Evolutionary conservation across 2,888 invertebrate genomes (phyloP).

Genomic region (Chironomus tentans): DNA sequence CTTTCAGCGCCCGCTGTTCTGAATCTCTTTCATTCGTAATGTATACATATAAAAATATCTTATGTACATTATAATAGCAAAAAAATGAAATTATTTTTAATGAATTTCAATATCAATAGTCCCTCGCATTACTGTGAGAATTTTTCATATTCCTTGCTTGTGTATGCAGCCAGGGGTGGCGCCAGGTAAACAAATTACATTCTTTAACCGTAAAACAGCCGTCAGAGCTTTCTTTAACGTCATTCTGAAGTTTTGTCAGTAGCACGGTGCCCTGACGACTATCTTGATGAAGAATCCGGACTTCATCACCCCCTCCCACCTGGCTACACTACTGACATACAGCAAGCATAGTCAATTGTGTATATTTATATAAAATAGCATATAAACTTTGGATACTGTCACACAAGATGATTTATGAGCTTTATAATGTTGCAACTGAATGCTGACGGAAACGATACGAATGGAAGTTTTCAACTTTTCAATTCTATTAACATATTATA

Average conservation of each 20-base stretch:
- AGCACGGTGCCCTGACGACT: too few species aligned
- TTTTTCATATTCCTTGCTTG: too few species aligned
- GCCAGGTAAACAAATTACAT: too few species aligned
- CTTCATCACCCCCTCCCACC: too few species aligned
- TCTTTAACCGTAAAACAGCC: too few species aligned
- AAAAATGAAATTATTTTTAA: not conserved
- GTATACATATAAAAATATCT: not conserved
- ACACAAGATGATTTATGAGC: constrained; percentile 24
- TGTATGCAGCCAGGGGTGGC: too few species aligned
- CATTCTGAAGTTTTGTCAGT: too few species aligned
- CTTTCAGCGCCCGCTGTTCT: not conserved
- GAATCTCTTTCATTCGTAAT: not conserved
- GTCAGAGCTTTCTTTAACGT: too few species aligned
- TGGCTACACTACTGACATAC: too few species aligned
- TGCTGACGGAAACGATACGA: constrained; percentile 2
- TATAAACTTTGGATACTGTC: constrained; percentile 11
- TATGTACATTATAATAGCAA: not conserved
- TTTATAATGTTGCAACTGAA: not conserved
- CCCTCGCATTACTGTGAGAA: not conserved
- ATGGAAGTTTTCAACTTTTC: not conserved
- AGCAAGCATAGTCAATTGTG: too few species aligned
- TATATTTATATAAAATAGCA: not conserved
- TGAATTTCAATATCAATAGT: constrained; percentile 12
- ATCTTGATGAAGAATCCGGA: too few species aligned
- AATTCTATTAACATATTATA: not conserved